Evolutionary conservation across 2,113 vertebrate genomes (phyloP).

Genomic region (Ciconia stormi): DNA sequence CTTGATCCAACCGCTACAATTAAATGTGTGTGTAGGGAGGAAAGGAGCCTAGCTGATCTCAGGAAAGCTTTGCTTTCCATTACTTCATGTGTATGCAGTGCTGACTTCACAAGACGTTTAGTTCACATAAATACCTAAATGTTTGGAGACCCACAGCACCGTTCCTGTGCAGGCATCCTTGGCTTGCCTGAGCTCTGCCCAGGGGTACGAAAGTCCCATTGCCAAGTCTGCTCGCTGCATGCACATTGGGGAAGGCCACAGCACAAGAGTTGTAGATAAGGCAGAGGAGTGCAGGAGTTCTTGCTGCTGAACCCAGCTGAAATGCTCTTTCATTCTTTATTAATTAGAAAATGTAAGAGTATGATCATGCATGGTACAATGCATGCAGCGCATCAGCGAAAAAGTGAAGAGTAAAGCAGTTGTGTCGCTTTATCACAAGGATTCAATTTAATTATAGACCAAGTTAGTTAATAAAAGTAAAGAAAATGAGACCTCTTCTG

Average conservation of each 20-base stretch:
- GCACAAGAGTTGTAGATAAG: neutral
- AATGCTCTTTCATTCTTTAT: neutral
- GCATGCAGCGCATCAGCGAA: accelerated
- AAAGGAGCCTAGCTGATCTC: neutral
- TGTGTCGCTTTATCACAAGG: accelerated
- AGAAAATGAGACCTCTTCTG: neutral
- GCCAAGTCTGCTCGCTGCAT: neutral
- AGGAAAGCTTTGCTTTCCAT: neutral
- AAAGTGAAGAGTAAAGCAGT: neutral
- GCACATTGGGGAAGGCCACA: accelerated
- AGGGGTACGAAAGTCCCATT: accelerated
- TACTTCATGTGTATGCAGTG: neutral
- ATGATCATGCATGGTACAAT: accelerated
- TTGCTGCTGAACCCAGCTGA: neutral
- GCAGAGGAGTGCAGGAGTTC: neutral
- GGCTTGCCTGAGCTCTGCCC: neutral
- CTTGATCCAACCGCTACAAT: neutral
- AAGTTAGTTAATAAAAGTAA: neutral
- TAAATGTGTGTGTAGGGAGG: neutral
- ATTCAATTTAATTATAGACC: neutral
- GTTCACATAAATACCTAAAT: neutral
- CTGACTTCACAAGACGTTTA: neutral
- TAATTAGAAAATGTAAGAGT: neutral
- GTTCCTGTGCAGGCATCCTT: neutral
- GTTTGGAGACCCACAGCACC: neutral